phyloP scores from a whole-genome alignment of 2,888 invertebrate genomes.

The Trachelus troglodyta region DNA sequence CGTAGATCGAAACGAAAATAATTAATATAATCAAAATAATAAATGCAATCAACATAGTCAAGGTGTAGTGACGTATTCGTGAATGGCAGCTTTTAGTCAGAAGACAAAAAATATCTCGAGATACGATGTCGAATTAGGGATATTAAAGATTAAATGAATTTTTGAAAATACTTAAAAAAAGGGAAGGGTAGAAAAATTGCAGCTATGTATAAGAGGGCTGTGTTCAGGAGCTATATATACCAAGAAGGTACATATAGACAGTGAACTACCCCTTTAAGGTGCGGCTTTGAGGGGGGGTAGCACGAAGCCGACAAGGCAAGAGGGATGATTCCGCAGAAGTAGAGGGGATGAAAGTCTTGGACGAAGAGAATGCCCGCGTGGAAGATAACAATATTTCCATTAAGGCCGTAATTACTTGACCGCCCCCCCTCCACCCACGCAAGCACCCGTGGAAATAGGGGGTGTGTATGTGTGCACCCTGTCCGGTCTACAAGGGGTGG shows the following conservation, averaged over 20 bases:
- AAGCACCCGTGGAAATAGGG: background rate
- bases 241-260: background rate
- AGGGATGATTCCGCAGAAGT: background rate
- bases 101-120: background rate
- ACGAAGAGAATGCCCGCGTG: background rate
- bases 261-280: background rate
- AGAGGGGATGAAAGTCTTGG: background rate
- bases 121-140: background rate
- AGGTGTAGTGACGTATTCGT: background rate
- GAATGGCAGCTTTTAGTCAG: background rate
- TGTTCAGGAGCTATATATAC: background rate
- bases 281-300: background rate
- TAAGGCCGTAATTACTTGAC: slow-evolving; percentile 13
- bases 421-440: background rate
- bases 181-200: background rate
- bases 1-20: background rate
- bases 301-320: background rate
- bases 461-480: background rate
- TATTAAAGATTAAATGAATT: background rate
- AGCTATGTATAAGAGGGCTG: background rate
- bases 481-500: background rate
- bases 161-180: too few relatives aligned
- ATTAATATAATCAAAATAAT: background rate
- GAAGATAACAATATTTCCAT: slow-evolving; percentile 21
- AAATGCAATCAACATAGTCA: background rate